Percentiles rank a stretch among this genome's conserved stretches.
These are phyloP conservation scores for Crossocerus cetratus DNA, from an alignment of 2,888 invertebrate genomes.

Conservation along the genomic window DNA sequence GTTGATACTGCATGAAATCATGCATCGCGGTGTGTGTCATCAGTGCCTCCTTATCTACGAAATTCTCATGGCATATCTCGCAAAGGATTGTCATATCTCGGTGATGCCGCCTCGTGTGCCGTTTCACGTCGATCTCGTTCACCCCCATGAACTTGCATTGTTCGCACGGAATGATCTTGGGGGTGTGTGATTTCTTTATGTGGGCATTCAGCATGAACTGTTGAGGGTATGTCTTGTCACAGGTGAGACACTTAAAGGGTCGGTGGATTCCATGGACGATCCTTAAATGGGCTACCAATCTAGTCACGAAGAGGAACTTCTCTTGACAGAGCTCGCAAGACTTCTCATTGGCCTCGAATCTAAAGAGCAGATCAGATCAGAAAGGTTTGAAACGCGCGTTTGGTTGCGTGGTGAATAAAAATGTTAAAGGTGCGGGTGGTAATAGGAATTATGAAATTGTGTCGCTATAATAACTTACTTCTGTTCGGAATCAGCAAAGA, in stretches of 20 bases:
- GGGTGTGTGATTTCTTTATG: conserved; percentile 66
- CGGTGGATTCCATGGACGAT: conserved; percentile 65
- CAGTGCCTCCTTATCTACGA: conserved; percentile 54
- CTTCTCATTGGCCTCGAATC: conserved; percentile 62
- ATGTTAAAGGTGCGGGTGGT: neutral
- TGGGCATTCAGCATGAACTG: conserved; percentile 70
- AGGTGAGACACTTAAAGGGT: conserved; percentile 67
- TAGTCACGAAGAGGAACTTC: conserved; percentile 67
- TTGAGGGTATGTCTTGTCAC: conserved; percentile 67
- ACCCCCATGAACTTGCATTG: conserved; percentile 68
- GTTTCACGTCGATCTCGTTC: conserved; percentile 60
- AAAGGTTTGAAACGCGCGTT: neutral
- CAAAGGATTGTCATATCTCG: conserved; percentile 55
- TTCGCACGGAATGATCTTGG: conserved; percentile 60
- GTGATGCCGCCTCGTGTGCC: conserved; percentile 61
- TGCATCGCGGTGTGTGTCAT: conserved; percentile 61
- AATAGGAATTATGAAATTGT: neutral
- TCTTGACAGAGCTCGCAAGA: conserved; percentile 66
- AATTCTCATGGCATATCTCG: conserved; percentile 63
- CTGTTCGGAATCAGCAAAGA: conserved; percentile 34
- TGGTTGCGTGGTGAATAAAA: neutral
- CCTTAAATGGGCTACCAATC: conserved; percentile 66
- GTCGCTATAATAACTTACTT: conserved; percentile 37
- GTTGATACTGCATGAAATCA: conserved; percentile 61
- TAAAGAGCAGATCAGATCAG: conserved; percentile 22